Base-by-base conservation (phyloP, 2,797 vertebrate species). In the Echeneis naucrates region DNA sequence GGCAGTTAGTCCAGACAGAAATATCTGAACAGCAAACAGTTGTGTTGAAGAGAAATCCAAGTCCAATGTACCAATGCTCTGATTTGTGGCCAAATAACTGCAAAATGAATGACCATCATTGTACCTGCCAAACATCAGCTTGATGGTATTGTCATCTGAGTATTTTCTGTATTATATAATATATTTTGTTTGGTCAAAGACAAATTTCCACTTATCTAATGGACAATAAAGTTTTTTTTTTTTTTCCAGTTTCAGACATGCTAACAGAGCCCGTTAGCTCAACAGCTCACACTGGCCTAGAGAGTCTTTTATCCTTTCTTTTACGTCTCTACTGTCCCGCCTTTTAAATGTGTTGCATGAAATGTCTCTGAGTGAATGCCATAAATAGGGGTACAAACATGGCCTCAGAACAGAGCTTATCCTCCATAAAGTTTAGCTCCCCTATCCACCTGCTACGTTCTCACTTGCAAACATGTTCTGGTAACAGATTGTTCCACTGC, bases 401-500 rank as follows among this genome's bases (percentile, higher is more conserved):
- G 59, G 58, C 60, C 65, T 44, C 33, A n/a, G 55, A 61, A 64
- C 50, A 55, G 26, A 56, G 48, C 61, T 50, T 59, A 47, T 63
- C 53, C 69, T 75, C 61, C 42, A n/a, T 33, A 53, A 69, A 32
- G 52, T 38, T 14, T 5, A 2, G 52, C 53, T 32, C 33, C 24
- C 66, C 60, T 52, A 37, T 83, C 72, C 79, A 82, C 78, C 82
- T 84, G 75, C 57, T 72, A 50, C 63, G 77, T 79, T 75, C 78
- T 80, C 79, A 48, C 56, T 56, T 67, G 57, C 67, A 76, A 75
- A 85, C 81, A 80, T 63, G 69, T 82, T 81, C 62, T 68, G 47
- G 79, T 75, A 75, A 80, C 73, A 70, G 86, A 91, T 88, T 82
- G 83, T 90, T 90, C 75, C 79, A 86, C 80, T 21, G 54, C 76